phyloP scores from a whole-genome alignment of 2,797 vertebrate species.

The Geotria australis region DNA sequence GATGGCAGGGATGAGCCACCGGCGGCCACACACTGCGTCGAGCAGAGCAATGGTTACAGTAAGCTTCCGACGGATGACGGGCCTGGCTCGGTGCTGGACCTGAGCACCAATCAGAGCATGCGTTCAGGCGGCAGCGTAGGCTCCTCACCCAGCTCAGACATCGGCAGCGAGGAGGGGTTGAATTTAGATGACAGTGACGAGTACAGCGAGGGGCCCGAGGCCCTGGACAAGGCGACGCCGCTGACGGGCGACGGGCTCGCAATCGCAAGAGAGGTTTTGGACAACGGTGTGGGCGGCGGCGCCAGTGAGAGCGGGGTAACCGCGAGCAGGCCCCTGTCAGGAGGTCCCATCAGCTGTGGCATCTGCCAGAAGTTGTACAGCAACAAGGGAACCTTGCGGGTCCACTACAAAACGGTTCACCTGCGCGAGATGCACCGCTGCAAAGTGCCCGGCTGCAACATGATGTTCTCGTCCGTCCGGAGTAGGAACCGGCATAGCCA shows the following conservation, averaged over 20 bases:
- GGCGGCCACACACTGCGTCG: constrained; percentile 20
- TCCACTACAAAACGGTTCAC: constrained; percentile 95
- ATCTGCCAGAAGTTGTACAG: constrained; percentile 99
- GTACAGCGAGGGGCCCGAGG: constrained; percentile 22
- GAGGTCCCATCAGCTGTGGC: constrained; percentile 62
- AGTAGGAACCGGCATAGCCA: constrained; percentile 91
- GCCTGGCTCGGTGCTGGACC: constrained; percentile 57
- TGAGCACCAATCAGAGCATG: constrained; percentile 79
- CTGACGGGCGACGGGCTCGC: neutral
- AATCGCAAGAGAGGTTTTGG: no score
- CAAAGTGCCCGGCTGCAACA: constrained; percentile 83
- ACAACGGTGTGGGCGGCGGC: neutral
- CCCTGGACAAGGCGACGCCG: constrained; percentile 11
- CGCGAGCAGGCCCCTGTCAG: no score
- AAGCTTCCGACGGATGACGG: constrained; percentile 32
- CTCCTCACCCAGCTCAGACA: constrained; percentile 74
- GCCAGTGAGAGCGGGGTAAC: neutral
- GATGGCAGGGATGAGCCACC: no score
- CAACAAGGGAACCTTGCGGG: constrained; percentile 90
- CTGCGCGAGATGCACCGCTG: constrained; percentile 96
- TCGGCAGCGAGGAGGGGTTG: constrained; percentile 81
- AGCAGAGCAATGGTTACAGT: constrained; percentile 40
- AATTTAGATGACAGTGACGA: constrained; percentile 69
- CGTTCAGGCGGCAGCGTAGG: constrained; percentile 82
- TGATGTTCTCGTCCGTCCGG: constrained; percentile 93